phyloP scores from a whole-genome alignment of 2,888 invertebrate genomes.

The Desoria tigrina region DNA sequence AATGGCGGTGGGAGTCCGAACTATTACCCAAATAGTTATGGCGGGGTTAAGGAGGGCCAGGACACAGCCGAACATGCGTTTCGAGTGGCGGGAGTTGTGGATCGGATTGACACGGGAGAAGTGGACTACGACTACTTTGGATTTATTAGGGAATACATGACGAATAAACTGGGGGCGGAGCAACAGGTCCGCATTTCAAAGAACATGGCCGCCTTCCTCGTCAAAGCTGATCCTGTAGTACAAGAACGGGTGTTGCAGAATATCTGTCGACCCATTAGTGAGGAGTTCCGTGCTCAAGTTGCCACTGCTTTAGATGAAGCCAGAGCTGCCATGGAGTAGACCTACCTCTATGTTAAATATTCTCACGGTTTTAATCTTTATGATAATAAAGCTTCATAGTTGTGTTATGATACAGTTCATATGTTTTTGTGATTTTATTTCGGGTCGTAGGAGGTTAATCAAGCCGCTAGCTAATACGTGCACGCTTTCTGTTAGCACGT shows the following conservation, averaged over 20 bases:
- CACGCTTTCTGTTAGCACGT: too few species aligned
- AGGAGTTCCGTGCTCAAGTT: slow-evolving; percentile 14
- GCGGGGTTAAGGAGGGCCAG: slow-evolving; percentile 12
- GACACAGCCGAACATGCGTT: slow-evolving; percentile 62
- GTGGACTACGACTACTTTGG: slow-evolving; percentile 90
- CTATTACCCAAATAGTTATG: slow-evolving; percentile 40
- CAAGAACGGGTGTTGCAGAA: slow-evolving; percentile 60
- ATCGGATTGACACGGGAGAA: slow-evolving; percentile 64
- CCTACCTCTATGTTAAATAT: too few species aligned
- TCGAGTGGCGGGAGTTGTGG: slow-evolving; percentile 63
- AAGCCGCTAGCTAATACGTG: too few species aligned
- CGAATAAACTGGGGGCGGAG: slow-evolving; percentile 73
- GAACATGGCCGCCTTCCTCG: slow-evolving; percentile 78
- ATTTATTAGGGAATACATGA: slow-evolving; percentile 79
- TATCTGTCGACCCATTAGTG: slow-evolving; percentile 9
- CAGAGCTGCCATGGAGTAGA: background rate
- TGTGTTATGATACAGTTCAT: too few species aligned
- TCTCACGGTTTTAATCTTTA: too few species aligned
- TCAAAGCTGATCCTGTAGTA: slow-evolving; percentile 77
- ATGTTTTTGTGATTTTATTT: too few species aligned
- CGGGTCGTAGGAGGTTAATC: too few species aligned
- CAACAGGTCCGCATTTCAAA: slow-evolving; percentile 70
- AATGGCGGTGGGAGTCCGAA: slow-evolving; percentile 31
- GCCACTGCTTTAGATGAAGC: slow-evolving; percentile 8
- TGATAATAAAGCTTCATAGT: too few species aligned